Percentiles rank a stretch among this genome's conserved stretches.
Evolutionary conservation across 2,113 vertebrate genomes (phyloP).

Genomic region (Pelmatolapia mariae): DNA sequence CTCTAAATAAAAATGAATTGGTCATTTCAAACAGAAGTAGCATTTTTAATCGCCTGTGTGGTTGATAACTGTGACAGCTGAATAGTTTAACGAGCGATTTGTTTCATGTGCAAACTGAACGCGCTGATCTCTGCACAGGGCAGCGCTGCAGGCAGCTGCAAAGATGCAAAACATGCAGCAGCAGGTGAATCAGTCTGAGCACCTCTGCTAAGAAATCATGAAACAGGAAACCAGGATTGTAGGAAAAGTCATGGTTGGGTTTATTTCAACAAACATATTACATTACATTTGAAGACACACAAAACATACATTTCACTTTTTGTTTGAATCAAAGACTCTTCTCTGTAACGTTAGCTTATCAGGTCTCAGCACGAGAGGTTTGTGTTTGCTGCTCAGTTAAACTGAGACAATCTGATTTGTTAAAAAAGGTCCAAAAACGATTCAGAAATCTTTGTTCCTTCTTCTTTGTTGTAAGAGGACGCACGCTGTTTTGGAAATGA

Average conservation of each 20-base stretch:
- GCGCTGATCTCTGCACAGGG: background rate
- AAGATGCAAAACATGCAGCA: background rate
- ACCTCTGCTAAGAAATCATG: background rate
- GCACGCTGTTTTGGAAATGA: background rate
- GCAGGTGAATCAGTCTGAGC: background rate
- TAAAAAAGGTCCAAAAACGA: background rate
- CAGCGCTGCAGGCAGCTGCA: background rate
- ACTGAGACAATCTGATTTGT: rapidly evolving
- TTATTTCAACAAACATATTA: background rate
- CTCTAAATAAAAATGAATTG: background rate
- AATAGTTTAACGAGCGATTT: background rate
- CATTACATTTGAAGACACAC: background rate
- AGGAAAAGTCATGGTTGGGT: background rate
- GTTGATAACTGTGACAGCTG: background rate
- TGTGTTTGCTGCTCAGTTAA: background rate
- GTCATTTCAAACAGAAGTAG: background rate
- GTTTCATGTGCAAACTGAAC: background rate
- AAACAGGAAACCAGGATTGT: background rate
- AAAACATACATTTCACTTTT: background rate
- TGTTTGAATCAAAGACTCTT: background rate
- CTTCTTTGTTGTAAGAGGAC: background rate
- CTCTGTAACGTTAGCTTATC: background rate
- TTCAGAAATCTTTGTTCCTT: background rate
- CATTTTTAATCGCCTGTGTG: background rate
- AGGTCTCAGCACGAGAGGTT: background rate